Percentiles rank a stretch among this genome's conserved stretches.
Conservation (phyloP, 1,140 invertebrate species). For the Pemphigus obesinymphae region DNA sequence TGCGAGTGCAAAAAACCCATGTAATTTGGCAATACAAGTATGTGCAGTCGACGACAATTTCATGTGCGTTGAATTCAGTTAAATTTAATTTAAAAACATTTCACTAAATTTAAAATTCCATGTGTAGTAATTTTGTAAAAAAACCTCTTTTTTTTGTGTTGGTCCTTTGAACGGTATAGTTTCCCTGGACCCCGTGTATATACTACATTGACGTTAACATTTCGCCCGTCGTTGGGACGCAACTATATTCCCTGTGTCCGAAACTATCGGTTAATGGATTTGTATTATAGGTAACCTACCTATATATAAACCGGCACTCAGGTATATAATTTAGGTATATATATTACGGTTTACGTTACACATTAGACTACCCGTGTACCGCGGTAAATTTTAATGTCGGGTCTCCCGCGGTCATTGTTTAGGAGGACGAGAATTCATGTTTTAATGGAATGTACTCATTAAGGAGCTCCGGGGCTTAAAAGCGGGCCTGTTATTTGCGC, state of each 20-base stretch:
- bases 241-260: background rate
- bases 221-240: too few relatives aligned
- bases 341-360: constrained; percentile 8
- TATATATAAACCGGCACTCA: too few relatives aligned
- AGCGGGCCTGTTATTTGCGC: constrained; percentile 10
- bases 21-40: too few relatives aligned
- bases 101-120: too few relatives aligned
- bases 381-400: constrained; percentile 12
- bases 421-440: constrained; percentile 9
- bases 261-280: background rate
- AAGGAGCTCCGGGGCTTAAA: constrained; percentile 14
- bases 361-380: background rate
- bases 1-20: too few relatives aligned
- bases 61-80: too few relatives aligned
- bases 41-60: too few relatives aligned
- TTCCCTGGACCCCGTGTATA: too few relatives aligned
- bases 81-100: too few relatives aligned
- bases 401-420: background rate
- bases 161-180: too few relatives aligned
- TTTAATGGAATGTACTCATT: constrained; percentile 33
- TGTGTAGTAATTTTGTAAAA: too few relatives aligned
- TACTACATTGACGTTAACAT: background rate
- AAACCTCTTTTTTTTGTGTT: too few relatives aligned
- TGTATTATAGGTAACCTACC: background rate
- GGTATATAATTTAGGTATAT: background rate